Conservation (phyloP, 2,113 vertebrate genomes). For the Leiothrix lutea region DNA sequence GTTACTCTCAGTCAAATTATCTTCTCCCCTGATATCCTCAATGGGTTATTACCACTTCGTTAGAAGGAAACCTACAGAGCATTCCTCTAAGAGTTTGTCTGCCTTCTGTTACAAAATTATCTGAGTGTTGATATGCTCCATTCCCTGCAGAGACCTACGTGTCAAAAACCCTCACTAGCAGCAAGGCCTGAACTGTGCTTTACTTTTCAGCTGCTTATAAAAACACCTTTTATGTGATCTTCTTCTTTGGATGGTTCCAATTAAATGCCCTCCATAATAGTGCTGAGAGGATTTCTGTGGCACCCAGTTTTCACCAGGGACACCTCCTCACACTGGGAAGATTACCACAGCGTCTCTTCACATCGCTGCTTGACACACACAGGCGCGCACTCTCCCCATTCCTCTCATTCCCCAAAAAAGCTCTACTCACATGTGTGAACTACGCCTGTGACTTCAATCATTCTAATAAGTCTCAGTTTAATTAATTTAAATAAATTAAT, state of each 20-base stretch:
- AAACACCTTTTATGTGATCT: background rate
- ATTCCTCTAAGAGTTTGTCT: background rate
- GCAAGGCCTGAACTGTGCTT: background rate
- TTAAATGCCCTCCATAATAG: background rate
- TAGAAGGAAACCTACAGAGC: background rate
- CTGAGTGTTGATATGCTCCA: background rate
- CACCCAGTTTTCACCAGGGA: background rate
- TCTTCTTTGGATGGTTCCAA: background rate
- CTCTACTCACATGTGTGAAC: background rate
- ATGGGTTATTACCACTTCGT: background rate
- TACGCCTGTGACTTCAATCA: background rate
- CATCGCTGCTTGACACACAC: fast-evolving
- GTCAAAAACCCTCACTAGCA: background rate
- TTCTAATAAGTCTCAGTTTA: background rate
- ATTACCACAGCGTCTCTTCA: background rate
- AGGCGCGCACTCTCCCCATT: background rate
- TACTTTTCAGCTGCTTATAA: background rate
- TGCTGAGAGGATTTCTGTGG: background rate
- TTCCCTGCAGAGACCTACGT: background rate
- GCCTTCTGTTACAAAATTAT: background rate
- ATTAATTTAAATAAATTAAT: background rate
- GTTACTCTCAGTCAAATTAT: background rate
- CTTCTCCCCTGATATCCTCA: background rate
- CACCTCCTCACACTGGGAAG: background rate
- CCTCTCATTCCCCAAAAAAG: background rate